Evolutionary conservation across 2,113 vertebrate genomes (phyloP).

Genomic region (Vombatus ursinus): DNA sequence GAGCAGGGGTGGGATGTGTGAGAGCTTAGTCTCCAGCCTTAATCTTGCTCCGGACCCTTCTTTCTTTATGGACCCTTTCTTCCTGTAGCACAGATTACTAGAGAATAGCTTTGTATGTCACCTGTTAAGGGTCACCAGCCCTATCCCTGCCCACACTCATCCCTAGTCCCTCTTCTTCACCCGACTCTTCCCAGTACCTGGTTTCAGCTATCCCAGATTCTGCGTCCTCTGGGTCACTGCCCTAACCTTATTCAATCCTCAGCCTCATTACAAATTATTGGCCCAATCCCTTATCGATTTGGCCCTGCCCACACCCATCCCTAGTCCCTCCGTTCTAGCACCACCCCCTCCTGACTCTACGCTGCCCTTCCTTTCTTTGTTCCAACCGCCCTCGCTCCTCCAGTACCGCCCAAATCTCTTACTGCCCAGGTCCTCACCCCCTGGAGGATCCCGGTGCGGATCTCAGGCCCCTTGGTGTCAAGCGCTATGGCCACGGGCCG

Average conservation of each 20-base stretch:
- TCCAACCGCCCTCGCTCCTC: conserved; percentile 78
- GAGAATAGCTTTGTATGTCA: not conserved
- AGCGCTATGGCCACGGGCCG: conserved; percentile 91
- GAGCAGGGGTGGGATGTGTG: not conserved
- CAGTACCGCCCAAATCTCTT: not conserved
- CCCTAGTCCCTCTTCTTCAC: too few relatives aligned
- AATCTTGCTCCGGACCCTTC: fast-evolving
- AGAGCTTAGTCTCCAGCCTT: fast-evolving
- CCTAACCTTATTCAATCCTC: not conserved
- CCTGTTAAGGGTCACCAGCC: not conserved
- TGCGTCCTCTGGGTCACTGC: not conserved
- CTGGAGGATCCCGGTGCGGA: conserved; percentile 89
- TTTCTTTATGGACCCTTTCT: too few relatives aligned
- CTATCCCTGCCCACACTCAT: not conserved
- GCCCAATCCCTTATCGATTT: not conserved
- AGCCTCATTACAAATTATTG: not conserved
- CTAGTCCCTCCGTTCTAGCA: not conserved
- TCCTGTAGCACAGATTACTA: not conserved
- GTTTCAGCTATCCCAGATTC: not conserved
- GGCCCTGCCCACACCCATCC: not conserved
- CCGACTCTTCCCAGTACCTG: not conserved
- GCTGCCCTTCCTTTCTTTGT: not conserved
- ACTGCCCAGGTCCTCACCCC: conserved; percentile 81
- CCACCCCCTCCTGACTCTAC: too few relatives aligned
- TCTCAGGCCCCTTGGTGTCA: conserved; percentile 94